phyloP scores from a whole-genome alignment of 2,113 vertebrate genomes.

The Oostethus manadensis region DNA sequence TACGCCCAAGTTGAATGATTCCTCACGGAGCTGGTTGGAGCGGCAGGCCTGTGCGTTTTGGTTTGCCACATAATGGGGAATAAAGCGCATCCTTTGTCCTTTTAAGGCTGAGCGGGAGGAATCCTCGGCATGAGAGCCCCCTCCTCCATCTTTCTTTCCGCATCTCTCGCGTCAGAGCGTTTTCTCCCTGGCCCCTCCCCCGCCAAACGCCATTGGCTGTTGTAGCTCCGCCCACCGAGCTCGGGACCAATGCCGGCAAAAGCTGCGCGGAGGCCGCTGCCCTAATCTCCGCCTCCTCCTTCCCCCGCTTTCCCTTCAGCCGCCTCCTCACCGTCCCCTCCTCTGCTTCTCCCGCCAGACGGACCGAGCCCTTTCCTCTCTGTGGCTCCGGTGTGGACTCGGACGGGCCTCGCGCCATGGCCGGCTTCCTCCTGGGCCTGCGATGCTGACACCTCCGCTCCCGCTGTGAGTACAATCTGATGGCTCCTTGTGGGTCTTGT shows the following conservation, averaged over 20 bases:
- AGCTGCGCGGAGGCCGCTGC: conserved; percentile 35
- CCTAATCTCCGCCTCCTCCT: conserved; percentile 7
- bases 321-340: conserved; percentile 41
- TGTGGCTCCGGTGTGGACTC: conserved; percentile 38
- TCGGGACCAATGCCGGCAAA: conserved; percentile 58
- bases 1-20: no score
- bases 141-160: not conserved
- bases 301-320: conserved; percentile 22
- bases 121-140: not conserved
- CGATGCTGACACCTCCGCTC: conserved; percentile 49
- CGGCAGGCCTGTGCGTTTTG: no score
- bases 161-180: conserved; percentile 37
- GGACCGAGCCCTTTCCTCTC: conserved; percentile 65
- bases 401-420: conserved; percentile 58
- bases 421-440: conserved; percentile 24
- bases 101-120: conserved; percentile 45
- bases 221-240: conserved; percentile 40
- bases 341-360: conserved; percentile 55
- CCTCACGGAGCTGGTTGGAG: no score
- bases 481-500: not conserved
- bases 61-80: conserved; percentile 3
- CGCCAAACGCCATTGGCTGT: conserved; percentile 45
- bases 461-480: conserved; percentile 60
- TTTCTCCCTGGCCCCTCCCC: conserved; percentile 9
- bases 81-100: conserved; percentile 50